Percentiles rank a stretch among this genome's conserved stretches.
These are phyloP conservation scores for Cephus rjabovi DNA, from an alignment of 2,888 invertebrate genomes.

Conservation along the genomic window DNA sequence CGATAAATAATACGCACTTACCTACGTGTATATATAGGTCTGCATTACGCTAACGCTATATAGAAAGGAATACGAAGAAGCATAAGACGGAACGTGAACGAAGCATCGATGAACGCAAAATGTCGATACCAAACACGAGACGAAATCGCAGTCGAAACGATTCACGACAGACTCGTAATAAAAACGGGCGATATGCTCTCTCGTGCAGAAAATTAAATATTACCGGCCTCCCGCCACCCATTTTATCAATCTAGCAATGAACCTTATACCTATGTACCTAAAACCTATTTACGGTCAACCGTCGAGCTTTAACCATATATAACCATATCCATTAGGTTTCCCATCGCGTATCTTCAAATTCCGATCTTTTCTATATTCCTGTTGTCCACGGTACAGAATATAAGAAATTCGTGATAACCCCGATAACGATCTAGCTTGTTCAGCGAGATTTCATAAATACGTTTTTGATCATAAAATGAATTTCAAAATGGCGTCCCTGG, in stretches of 20 bases:
- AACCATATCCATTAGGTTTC: neutral
- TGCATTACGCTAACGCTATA: neutral
- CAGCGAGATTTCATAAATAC: neutral
- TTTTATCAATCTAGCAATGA: neutral
- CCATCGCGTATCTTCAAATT: neutral
- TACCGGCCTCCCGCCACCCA: constrained; percentile 14
- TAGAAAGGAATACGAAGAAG: neutral
- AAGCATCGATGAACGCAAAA: neutral
- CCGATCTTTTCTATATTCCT: neutral
- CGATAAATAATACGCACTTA: neutral
- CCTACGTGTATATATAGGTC: neutral
- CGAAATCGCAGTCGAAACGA: constrained; percentile 21
- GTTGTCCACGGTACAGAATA: neutral
- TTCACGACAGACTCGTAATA: constrained; percentile 29
- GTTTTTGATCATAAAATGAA: neutral
- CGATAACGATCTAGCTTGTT: neutral
- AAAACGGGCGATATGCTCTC: constrained; percentile 27
- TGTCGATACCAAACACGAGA: neutral
- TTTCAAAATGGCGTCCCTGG: neutral
- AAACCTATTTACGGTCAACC: neutral
- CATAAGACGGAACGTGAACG: neutral
- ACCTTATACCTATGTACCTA: neutral
- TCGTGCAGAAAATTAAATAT: constrained; percentile 35
- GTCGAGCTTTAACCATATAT: neutral
- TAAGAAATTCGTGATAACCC: neutral